phyloP scores from a whole-genome alignment of 2,888 invertebrate species.

The Melinaea menophilus region DNA sequence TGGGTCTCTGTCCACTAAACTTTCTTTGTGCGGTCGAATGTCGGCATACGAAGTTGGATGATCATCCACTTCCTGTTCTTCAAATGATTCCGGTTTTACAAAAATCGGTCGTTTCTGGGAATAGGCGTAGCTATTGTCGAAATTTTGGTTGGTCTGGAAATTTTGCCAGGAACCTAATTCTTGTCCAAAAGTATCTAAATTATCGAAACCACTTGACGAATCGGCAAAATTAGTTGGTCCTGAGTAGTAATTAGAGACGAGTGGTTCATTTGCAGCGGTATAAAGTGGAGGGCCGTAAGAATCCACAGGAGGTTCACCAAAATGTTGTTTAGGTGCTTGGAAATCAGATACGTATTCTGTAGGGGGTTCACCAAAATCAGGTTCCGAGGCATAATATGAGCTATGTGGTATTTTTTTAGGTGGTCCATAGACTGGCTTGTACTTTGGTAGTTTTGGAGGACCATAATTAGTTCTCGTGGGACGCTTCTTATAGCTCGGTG shows the following conservation, averaged over 20 bases:
- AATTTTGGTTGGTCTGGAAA: constrained; percentile 35
- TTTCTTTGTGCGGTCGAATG: constrained; percentile 30
- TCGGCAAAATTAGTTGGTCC: constrained; percentile 36
- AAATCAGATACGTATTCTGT: constrained; percentile 36
- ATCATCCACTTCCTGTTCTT: constrained; percentile 38
- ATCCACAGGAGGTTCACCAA: constrained; percentile 54
- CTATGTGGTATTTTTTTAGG: constrained; percentile 39
- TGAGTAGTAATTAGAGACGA: constrained; percentile 31
- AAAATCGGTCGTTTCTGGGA: constrained; percentile 41
- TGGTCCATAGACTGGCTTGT: constrained; percentile 40
- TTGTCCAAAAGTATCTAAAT: constrained; percentile 29
- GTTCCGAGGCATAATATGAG: constrained; percentile 29
- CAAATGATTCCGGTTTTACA: constrained; percentile 36
- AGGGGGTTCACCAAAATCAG: constrained; percentile 63
- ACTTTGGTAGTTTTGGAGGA: constrained; percentile 36
- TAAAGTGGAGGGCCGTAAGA: constrained; percentile 51
- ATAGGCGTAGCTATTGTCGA: constrained; percentile 42
- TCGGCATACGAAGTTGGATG: constrained; percentile 40
- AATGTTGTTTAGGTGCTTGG: constrained; percentile 35
- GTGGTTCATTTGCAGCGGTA: constrained; percentile 16
- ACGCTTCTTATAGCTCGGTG: constrained; percentile 40
- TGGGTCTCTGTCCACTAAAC: constrained; percentile 30
- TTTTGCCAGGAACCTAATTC: constrained; percentile 41
- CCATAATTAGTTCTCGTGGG: constrained; percentile 43
- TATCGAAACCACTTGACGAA: constrained; percentile 28